Evolutionary conservation across 2,113 vertebrate species (phyloP).

Genomic region (Aptenodytes patagonicus): DNA sequence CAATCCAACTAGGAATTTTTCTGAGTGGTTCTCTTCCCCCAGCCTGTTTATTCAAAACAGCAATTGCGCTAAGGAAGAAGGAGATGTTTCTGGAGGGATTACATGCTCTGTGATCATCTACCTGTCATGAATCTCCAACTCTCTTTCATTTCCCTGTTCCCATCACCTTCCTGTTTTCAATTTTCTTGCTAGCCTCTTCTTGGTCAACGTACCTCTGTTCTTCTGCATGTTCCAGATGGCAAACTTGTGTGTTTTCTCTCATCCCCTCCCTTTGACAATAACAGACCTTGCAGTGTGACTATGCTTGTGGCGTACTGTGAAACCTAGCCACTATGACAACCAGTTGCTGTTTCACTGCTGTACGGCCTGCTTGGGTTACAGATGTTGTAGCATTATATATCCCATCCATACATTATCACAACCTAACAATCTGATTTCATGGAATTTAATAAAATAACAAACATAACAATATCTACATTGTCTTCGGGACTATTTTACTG

Average conservation of each 20-base stretch:
- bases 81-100: not conserved
- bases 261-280: not conserved
- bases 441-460: not conserved
- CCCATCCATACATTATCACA: not conserved
- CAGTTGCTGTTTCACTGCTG: not conserved
- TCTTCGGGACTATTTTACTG: not conserved
- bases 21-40: not conserved
- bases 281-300: not conserved
- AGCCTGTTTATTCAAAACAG: not conserved
- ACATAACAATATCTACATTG: not conserved
- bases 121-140: not conserved
- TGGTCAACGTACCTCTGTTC: not conserved
- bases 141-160: not conserved
- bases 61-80: not conserved
- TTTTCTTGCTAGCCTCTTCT: not conserved
- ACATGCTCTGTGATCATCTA: not conserved
- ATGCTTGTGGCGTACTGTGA: not conserved
- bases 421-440: not conserved
- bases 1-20: not conserved
- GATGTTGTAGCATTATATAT: not conserved
- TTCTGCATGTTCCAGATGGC: not conserved
- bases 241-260: not conserved
- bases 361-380: not conserved
- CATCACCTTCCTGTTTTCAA: not conserved
- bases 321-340: not conserved